Evolutionary conservation across 2,113 vertebrate genomes (phyloP), one percentile per base, ranked within the genome.

Genomic region (Protobothrops mucrosquamatus): DNA sequence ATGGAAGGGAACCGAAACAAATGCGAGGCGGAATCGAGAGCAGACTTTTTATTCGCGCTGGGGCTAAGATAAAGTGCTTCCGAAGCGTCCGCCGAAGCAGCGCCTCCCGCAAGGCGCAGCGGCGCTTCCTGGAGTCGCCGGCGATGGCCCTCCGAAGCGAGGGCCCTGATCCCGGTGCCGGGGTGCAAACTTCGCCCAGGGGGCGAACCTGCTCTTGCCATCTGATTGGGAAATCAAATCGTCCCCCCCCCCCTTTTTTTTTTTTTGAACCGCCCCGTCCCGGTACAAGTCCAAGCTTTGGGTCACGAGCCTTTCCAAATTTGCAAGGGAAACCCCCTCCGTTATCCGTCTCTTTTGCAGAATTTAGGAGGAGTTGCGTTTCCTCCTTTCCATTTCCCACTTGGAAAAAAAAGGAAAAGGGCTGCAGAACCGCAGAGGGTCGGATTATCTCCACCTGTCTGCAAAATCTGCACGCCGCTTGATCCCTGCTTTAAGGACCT

Each of bases 11-110:
- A 94, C 94, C 86, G 97, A 97, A 97, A 96, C 95, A 96, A 97
- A 97, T n/a, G 97, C 92, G 52, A 94, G 93, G 0, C 95, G 91
- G 96, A 93, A 96, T 95, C 96, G 96, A 94, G 96, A 86, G 94
- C 89, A 90, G 74, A 96, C 96, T 97, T 97, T 97, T 97, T 97
- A 95, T 97, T 97, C 93, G 94, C 95, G 94, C 94, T 94, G 93
- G 93, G 95, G 97, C 97, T 95, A 43, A 96, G 96, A 98, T 94
- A 97, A 97, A 98, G 96, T 97, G 96, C 95, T 96, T 92, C 94
- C 91, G 97, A 97, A 93, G 96, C 89, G 95, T 52, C 96, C 96
- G 22, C 39, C 93, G 95, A 96, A 87, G 85, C 93, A 10, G 93
- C 93, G 97, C 96, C 96, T 95, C 92, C 86, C 97, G 97, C 96